Conservation (phyloP, 2,113 vertebrate species). For the Bungarus multicinctus region DNA sequence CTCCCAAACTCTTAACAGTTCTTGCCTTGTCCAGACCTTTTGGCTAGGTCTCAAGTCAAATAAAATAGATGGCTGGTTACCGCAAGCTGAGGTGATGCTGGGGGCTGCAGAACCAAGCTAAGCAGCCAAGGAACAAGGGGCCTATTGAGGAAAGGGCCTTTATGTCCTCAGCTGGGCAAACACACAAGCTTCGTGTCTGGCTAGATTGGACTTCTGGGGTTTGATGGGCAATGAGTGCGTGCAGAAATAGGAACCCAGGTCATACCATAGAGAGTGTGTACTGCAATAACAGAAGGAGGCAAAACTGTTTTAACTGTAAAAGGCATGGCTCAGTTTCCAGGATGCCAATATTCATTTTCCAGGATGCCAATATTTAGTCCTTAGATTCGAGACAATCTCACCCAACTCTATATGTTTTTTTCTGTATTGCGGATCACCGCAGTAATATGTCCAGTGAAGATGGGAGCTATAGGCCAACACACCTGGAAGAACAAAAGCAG, state of each 20-base stretch:
- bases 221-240: not conserved
- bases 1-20: constrained; percentile 5
- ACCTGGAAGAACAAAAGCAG: not conserved
- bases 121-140: not conserved
- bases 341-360: not conserved
- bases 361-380: not conserved
- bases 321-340: not conserved
- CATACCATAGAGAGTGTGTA: too few relatives aligned
- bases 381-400: not conserved
- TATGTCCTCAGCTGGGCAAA: not conserved
- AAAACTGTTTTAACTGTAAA: not conserved
- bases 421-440: not conserved
- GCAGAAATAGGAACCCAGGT: not conserved
- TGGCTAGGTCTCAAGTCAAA: constrained; percentile 32
- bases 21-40: constrained; percentile 17
- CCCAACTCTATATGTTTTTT: not conserved
- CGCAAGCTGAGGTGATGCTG: constrained; percentile 11
- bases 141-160: constrained; percentile 13
- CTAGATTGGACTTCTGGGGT: not conserved
- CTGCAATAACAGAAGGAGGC: not conserved
- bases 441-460: not conserved
- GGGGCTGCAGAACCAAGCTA: constrained; percentile 5
- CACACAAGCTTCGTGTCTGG: not conserved
- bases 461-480: not conserved
- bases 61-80: not conserved